phyloP scores from a whole-genome alignment of 1,140 invertebrate genomes.

The Pantala flavescens region DNA sequence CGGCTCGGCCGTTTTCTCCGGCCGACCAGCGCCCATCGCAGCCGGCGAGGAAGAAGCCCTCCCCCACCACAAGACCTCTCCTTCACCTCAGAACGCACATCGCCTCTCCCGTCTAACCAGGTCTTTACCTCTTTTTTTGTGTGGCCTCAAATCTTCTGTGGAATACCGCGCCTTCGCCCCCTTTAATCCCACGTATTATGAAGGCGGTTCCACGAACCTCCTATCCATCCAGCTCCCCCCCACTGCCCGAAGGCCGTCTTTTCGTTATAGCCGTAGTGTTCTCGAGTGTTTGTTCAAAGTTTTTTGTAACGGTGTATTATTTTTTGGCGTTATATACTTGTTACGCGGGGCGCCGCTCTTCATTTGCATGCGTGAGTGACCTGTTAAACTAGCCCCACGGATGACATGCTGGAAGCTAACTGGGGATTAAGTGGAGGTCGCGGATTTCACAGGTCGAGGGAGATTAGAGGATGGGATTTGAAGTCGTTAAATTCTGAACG shows the following conservation, averaged over 20 bases:
- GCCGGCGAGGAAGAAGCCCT: not conserved
- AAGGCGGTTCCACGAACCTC: not conserved
- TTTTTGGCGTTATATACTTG: too few species aligned
- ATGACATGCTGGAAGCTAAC: too few species aligned
- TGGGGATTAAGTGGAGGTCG: too few species aligned
- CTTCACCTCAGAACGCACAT: not conserved
- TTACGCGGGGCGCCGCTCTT: too few species aligned
- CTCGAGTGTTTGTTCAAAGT: not conserved
- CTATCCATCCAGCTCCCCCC: not conserved
- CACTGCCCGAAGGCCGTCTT: not conserved
- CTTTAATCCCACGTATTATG: conserved; percentile 2
- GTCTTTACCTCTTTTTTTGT: conserved; percentile 10
- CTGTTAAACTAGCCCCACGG: too few species aligned
- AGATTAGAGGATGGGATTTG: too few species aligned
- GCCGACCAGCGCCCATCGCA: not conserved
- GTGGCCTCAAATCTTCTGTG: conserved; percentile 4
- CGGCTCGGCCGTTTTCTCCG: not conserved
- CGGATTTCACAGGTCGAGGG: too few species aligned
- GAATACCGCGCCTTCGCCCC: not conserved
- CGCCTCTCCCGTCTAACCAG: not conserved
- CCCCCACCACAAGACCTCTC: not conserved
- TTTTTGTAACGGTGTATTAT: too few species aligned
- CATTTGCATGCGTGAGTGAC: too few species aligned
- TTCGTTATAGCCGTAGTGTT: not conserved
- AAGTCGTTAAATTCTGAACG: too few species aligned